phyloP scores from a whole-genome alignment of 2,888 invertebrate species.

The Tipula unca region DNA sequence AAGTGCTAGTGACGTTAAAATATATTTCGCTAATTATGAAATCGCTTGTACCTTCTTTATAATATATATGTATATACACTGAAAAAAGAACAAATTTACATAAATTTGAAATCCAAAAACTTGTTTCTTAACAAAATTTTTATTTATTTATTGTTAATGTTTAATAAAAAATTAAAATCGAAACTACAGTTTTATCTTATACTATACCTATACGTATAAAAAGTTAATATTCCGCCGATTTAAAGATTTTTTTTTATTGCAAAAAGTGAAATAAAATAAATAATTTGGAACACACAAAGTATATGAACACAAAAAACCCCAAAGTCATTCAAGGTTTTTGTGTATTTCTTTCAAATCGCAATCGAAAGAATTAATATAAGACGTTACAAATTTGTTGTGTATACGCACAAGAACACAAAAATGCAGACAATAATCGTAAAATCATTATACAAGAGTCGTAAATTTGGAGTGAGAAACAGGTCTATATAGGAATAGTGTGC shows the following conservation, averaged over 20 bases:
- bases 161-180: too few species aligned
- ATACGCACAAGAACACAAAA: neutral
- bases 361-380: neutral
- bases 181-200: neutral
- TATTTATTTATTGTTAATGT: neutral
- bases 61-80: neutral
- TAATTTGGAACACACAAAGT: neutral
- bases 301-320: neutral
- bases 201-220: neutral
- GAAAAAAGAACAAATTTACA: neutral
- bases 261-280: neutral
- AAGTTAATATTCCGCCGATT: neutral
- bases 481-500: neutral
- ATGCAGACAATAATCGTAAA: neutral
- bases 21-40: neutral
- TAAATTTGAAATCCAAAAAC: neutral
- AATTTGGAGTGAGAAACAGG: neutral
- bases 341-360: neutral
- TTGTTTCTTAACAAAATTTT: neutral
- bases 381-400: too few species aligned
- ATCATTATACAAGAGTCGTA: neutral
- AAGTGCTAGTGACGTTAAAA: neutral
- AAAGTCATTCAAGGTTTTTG: slow-evolving; percentile 8
- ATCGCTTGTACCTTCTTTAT: too few species aligned
- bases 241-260: neutral